Conservation (phyloP, 2,113 vertebrate genomes). For the Pithys albifrons region DNA sequence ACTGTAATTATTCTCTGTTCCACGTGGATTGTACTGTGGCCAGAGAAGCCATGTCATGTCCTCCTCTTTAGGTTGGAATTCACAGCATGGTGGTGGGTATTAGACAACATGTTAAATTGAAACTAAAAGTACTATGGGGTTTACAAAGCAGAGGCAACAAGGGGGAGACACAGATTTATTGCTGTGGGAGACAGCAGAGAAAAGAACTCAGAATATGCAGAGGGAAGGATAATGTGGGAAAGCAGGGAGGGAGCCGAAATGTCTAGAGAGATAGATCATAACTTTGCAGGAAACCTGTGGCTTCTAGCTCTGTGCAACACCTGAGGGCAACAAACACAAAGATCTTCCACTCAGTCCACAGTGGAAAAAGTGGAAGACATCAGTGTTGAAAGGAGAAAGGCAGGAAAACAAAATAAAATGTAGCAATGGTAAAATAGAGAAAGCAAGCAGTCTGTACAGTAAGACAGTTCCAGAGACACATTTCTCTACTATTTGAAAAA, state of each 20-base stretch:
- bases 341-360: not conserved
- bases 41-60: not conserved
- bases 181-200: not conserved
- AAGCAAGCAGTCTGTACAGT: not conserved
- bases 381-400: not conserved
- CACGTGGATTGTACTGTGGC: not conserved
- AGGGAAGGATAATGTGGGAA: not conserved
- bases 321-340: not conserved
- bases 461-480: not conserved
- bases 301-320: not conserved
- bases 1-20: not conserved
- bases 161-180: not conserved
- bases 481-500: not conserved
- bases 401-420: not conserved
- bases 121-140: not conserved
- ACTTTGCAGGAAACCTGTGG: not conserved
- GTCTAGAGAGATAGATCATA: accelerated
- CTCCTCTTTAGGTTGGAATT: not conserved
- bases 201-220: not conserved
- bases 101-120: not conserved
- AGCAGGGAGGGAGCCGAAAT: not conserved
- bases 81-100: not conserved
- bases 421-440: not conserved
- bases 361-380: not conserved
- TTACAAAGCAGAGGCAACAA: not conserved